Evolutionary conservation across 2,113 vertebrate species (phyloP).

Genomic region (Xenus cinereus): DNA sequence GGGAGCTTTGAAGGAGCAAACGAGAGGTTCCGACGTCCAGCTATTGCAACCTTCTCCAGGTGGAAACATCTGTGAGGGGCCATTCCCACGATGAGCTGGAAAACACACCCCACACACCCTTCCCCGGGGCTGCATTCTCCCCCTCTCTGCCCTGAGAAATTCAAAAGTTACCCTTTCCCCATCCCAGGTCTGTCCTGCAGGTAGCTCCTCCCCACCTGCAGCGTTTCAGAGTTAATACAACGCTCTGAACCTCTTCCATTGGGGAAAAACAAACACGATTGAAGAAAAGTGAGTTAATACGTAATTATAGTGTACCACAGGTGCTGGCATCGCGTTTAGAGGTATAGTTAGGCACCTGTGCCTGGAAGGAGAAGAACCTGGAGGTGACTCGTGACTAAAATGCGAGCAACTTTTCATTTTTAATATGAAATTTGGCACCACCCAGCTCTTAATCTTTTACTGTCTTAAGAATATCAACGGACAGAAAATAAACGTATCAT

Average conservation of each 20-base stretch:
- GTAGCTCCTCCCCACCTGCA: background rate
- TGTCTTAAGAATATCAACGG: background rate
- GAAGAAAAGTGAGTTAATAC: background rate
- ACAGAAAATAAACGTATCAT: background rate
- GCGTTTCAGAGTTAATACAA: background rate
- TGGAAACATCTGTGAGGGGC: background rate
- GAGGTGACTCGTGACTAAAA: background rate
- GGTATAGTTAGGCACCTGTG: background rate
- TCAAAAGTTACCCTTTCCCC: background rate
- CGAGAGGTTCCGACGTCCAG: background rate
- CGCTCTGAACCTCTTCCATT: background rate
- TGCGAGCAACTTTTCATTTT: background rate
- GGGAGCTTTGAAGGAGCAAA: background rate
- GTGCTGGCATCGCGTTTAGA: background rate
- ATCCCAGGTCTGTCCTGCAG: background rate
- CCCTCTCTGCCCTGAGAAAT: background rate
- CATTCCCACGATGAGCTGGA: background rate
- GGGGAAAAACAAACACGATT: background rate
- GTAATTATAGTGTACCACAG: background rate
- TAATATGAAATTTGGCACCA: background rate
- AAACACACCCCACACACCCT: background rate
- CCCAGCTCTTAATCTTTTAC: background rate
- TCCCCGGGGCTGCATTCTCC: background rate
- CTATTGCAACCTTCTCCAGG: background rate
- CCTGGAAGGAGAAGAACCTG: background rate